These are phyloP conservation scores for Cheilosia vulpina DNA, from an alignment of 2,888 invertebrate species.

Conservation along the genomic window DNA sequence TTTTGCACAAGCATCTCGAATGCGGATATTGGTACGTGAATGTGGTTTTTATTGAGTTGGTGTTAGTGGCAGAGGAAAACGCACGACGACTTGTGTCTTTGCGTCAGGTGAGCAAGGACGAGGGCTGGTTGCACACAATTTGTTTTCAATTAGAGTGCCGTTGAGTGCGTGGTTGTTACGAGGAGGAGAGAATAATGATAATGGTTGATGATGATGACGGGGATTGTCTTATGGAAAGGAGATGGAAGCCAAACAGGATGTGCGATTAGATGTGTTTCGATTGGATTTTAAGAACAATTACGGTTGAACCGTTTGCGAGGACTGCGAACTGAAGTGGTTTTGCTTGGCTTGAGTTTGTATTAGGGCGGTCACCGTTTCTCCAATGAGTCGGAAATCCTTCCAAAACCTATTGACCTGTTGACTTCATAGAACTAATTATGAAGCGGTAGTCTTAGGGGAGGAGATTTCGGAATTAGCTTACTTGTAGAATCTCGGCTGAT, in stretches of 20 bases:
- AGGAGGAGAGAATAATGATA: constrained; percentile 24
- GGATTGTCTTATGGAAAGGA: constrained; percentile 15
- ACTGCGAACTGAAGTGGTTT: background rate
- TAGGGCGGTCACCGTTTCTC: too few relatives aligned
- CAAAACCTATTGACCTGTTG: too few relatives aligned
- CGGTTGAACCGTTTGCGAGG: background rate
- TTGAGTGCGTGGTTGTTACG: constrained; percentile 53
- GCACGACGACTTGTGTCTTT: background rate
- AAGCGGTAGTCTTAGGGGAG: too few relatives aligned
- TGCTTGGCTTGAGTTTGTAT: background rate
- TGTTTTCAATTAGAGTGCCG: constrained; percentile 66
- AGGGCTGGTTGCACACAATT: constrained; percentile 62
- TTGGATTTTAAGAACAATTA: constrained; percentile 1
- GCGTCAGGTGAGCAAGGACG: constrained; percentile 36
- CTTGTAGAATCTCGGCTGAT: too few relatives aligned
- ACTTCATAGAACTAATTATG: too few relatives aligned
- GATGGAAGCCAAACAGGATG: constrained; percentile 26
- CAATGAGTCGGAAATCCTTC: too few relatives aligned
- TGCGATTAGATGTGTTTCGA: constrained; percentile 11
- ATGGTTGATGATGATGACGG: constrained; percentile 25
- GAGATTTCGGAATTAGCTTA: too few relatives aligned
- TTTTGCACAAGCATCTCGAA: constrained; percentile 65
- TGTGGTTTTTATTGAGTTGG: constrained; percentile 66
- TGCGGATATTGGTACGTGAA: constrained; percentile 72
- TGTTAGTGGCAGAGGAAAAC: background rate